Percentiles rank a stretch among this genome's conserved stretches.
These are phyloP conservation scores for Drosophila melanogaster DNA, from an alignment of 1,140 invertebrate genomes.

Conservation along the genomic window Release_6_plus_ISO1_MT NT_033777.3:18357001-18357500, in stretches of 20 bases:
- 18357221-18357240: background rate
- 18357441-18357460: too few relatives aligned
- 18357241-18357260: background rate
- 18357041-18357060: constrained; percentile 19
- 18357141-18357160: constrained; percentile 31
- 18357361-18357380: background rate
- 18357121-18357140: constrained; percentile 39
- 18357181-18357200: background rate
- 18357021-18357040: background rate
- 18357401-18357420: too few relatives aligned
- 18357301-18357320: constrained; percentile 8
- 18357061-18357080: constrained; percentile 46
- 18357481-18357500: too few relatives aligned
- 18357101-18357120: constrained; percentile 49
- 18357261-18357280: constrained; percentile 25
- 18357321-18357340: constrained; percentile 15
- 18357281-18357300: constrained; percentile 11
- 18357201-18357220: background rate
- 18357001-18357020: constrained; percentile 8
- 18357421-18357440: too few relatives aligned
- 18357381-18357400: background rate
- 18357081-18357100: constrained; percentile 23
- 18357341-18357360: constrained; percentile 2
- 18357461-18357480: too few relatives aligned
- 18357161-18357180: constrained; percentile 44